Conservation (phyloP, 1,140 invertebrate genomes). For the Drosophila pseudoobscura region DNA sequence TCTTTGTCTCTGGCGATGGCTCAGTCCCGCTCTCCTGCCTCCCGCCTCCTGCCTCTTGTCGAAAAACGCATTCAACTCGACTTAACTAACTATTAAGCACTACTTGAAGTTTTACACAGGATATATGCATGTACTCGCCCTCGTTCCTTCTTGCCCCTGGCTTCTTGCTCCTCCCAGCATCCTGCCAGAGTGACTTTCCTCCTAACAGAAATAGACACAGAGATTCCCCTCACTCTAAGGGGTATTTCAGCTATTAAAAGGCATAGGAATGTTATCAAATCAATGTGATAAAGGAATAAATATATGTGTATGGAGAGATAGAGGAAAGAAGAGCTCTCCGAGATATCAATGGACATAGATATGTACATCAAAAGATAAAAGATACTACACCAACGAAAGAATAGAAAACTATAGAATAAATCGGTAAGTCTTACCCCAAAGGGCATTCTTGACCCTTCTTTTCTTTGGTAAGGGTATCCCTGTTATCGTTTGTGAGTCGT, state of each 20-base stretch:
- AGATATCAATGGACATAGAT: too few species aligned
- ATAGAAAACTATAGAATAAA: too few species aligned
- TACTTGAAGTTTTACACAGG: conserved; percentile 76
- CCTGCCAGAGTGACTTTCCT: conserved; percentile 17
- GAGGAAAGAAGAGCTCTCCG: too few species aligned
- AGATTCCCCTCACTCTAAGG: neutral
- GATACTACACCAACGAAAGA: too few species aligned
- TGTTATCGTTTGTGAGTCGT: neutral
- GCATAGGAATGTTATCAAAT: too few species aligned
- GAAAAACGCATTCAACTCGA: conserved; percentile 80
- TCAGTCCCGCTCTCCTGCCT: neutral
- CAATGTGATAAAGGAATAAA: too few species aligned
- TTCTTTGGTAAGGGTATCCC: conserved; percentile 9
- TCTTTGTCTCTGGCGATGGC: neutral
- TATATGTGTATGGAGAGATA: too few species aligned
- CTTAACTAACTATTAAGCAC: conserved; percentile 81
- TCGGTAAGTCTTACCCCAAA: neutral
- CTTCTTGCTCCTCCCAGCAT: conserved; percentile 7
- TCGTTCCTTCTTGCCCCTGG: conserved; percentile 53
- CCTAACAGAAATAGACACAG: neutral
- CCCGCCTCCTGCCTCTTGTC: conserved; percentile 2
- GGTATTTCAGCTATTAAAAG: conserved; percentile 1
- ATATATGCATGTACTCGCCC: conserved; percentile 74
- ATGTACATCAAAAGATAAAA: too few species aligned
- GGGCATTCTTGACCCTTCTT: neutral